Percentiles rank a stretch among this genome's conserved stretches.
Evolutionary conservation across 2,113 vertebrate genomes (phyloP).

Genomic region (Calyptommatus sinebrachiatus): DNA sequence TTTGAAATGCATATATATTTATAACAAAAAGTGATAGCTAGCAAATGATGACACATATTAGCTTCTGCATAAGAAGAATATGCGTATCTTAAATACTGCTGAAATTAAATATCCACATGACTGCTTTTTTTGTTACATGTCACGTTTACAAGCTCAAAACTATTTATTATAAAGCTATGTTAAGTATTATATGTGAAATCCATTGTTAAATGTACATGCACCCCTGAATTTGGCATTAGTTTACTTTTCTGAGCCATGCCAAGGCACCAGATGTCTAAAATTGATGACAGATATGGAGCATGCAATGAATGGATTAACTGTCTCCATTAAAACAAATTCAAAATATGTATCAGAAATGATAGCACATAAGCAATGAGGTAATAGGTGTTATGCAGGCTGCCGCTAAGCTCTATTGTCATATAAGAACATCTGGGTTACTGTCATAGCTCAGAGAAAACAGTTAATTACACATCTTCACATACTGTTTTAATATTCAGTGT

Average conservation of each 20-base stretch:
- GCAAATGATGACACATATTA: background rate
- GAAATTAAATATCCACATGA: background rate
- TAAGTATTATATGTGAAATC: background rate
- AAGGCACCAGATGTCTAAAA: background rate
- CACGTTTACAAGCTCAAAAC: background rate
- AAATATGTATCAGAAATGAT: slow-evolving; percentile 3
- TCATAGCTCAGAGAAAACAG: background rate
- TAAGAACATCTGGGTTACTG: background rate
- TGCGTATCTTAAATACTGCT: background rate
- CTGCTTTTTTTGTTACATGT: background rate
- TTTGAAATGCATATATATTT: background rate
- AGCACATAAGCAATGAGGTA: background rate
- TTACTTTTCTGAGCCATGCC: background rate
- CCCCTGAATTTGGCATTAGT: background rate
- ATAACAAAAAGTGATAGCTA: background rate
- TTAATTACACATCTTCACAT: background rate
- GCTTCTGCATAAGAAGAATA: background rate
- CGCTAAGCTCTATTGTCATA: background rate
- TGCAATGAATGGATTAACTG: background rate
- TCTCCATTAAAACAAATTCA: background rate
- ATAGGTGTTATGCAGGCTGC: background rate
- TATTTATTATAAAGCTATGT: background rate
- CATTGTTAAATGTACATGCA: background rate
- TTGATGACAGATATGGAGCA: background rate
- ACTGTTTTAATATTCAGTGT: background rate